Base-by-base conservation (phyloP, 2,797 vertebrate genomes). In the Anolis apletophallus region DNA sequence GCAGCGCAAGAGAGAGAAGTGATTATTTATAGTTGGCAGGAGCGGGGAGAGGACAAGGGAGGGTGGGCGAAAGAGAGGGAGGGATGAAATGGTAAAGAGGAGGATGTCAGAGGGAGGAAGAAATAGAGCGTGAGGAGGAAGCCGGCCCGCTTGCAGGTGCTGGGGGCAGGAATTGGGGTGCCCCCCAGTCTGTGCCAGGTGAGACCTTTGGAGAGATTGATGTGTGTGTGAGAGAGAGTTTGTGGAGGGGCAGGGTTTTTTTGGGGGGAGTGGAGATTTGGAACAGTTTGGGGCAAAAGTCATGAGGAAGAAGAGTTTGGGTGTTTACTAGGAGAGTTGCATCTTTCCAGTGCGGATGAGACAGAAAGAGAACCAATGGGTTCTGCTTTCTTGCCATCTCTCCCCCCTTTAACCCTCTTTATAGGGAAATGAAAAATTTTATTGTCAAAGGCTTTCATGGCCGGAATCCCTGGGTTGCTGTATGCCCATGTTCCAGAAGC, bases 91-190 rank as follows among this genome's bases (percentile, higher is more conserved):
- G 46, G 67, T 61, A 85, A 78, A 61, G 64, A 61, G 79, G 61
- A 36, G 79, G 61, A 36, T 72, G 79, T 78, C 81, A 87, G 75
- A 72, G 59, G 46, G 57, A 57, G 52, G 57, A 74, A 84, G 71
- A 75, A 71, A 54, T 55, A 79, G 84, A 91, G 81, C 57, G 83
- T 91, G 92, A 91, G 90, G 55, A 93, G 94, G 95, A 95, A 91
- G 95, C 72, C 17, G 64, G 19, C 81, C 85, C 10, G 72, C 14
- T 55, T 76, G 73, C 73, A 61, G 86, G 75, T 79, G 74, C 54
- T 40, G 36, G 88, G 17, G 52, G 71, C 67, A 76, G 64, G 32
- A 14, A 46, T 75, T 16, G 88, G 89, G 71, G 73, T 67, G 46
- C 71, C 72, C 36, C 36, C 90, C 52, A 61, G 10, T 36, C 81